Percentiles rank a stretch among this genome's conserved stretches.
Evolutionary conservation across 1,140 invertebrate species (phyloP).

Genomic region (Cotesia chilonis): DNA sequence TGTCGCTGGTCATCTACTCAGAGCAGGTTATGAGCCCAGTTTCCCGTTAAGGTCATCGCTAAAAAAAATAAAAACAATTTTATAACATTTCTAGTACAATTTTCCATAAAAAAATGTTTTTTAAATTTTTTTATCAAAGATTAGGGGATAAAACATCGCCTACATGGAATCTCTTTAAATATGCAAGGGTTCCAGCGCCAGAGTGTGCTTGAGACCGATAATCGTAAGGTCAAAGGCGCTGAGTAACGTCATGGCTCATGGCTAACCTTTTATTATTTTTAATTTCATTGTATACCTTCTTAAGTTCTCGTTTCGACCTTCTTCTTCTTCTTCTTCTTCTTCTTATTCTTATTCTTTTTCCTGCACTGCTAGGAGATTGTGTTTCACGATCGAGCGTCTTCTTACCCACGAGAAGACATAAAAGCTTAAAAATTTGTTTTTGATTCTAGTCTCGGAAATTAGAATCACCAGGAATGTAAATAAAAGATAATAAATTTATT

Average conservation of each 20-base stretch:
- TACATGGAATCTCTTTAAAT: constrained; percentile 1
- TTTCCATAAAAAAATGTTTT: too few species aligned
- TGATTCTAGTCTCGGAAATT: not conserved
- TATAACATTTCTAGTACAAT: too few species aligned
- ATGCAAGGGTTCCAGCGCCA: constrained; percentile 39
- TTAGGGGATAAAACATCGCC: constrained; percentile 21
- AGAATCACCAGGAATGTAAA: constrained; percentile 19
- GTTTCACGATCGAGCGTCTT: constrained; percentile 30
- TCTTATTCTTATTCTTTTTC: constrained; percentile 39
- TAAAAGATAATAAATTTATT: constrained; percentile 19
- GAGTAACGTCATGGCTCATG: constrained; percentile 64
- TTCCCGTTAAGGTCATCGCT: too few species aligned
- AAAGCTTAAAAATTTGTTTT: constrained; percentile 17
- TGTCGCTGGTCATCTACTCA: too few species aligned
- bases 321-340: constrained; percentile 40
- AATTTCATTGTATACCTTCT: too few species aligned
- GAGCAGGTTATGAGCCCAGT: too few species aligned
- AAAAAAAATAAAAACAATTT: too few species aligned
- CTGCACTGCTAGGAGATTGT: constrained; percentile 39
- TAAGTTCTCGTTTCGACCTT: constrained; percentile 39
- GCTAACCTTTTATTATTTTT: constrained; percentile 41
- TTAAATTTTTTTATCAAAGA: too few species aligned
- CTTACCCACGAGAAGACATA: constrained; percentile 9
- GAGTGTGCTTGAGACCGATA: constrained; percentile 45
- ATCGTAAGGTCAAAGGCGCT: constrained; percentile 62